These are phyloP conservation scores for Tanypteryx hageni DNA, from an alignment of 2,888 invertebrate genomes.

Conservation along the genomic window DNA sequence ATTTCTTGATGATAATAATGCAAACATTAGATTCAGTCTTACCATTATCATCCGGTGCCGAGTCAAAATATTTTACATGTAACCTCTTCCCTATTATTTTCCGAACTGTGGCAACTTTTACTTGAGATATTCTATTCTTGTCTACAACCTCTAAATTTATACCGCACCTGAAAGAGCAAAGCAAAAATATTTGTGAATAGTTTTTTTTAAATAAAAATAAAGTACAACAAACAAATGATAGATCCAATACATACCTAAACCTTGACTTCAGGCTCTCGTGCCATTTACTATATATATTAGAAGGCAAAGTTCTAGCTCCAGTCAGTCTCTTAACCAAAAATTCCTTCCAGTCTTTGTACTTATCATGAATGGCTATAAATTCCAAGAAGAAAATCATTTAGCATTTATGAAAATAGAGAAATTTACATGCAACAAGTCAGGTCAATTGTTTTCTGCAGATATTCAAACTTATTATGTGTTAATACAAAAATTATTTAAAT, in stretches of 20 bases:
- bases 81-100: conserved; percentile 95
- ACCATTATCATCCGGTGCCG: conserved; percentile 85
- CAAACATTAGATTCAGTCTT: conserved; percentile 17
- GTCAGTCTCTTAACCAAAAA: conserved; percentile 94
- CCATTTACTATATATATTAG: conserved; percentile 93
- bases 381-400: not conserved
- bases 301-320: conserved; percentile 95
- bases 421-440: too few species aligned
- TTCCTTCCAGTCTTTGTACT: conserved; percentile 97
- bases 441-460: too few species aligned
- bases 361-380: conserved; percentile 87
- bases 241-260: conserved; percentile 76
- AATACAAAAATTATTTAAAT: too few species aligned
- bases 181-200: conserved; percentile 5
- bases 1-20: too few species aligned
- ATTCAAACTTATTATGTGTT: too few species aligned
- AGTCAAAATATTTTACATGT: conserved; percentile 92
- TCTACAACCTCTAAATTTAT: conserved; percentile 96
- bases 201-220: not conserved
- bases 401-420: not conserved
- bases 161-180: conserved; percentile 79
- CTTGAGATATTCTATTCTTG: conserved; percentile 95
- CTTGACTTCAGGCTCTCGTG: conserved; percentile 89
- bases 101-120: conserved; percentile 91
- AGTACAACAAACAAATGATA: not conserved